Conservation (phyloP, 2,888 invertebrate genomes). For the Ormyrus thymus region DNA sequence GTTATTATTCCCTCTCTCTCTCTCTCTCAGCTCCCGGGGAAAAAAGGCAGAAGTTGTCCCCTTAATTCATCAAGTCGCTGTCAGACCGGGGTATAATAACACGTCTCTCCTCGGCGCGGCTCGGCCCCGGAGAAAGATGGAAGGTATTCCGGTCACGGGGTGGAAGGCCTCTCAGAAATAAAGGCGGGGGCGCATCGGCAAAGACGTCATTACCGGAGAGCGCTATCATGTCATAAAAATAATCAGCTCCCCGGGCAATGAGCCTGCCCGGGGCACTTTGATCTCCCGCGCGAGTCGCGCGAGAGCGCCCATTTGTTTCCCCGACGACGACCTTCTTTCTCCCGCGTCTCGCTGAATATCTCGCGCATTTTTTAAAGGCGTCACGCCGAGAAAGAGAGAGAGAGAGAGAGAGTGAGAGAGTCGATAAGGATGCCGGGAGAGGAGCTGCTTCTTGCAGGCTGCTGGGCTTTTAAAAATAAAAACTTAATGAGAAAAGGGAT, state of each 20-base stretch:
- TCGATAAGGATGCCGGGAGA: slow-evolving; percentile 36
- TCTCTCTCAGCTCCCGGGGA: background rate
- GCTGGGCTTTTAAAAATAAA: slow-evolving; percentile 70
- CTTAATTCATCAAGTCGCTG: slow-evolving; percentile 60
- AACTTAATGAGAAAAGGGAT: slow-evolving; percentile 74
- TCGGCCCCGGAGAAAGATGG: background rate
- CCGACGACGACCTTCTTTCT: slow-evolving; percentile 45
- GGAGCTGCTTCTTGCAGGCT: slow-evolving; percentile 61
- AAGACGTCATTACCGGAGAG: slow-evolving; percentile 60
- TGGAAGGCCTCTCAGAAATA: slow-evolving; percentile 47
- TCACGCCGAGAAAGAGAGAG: slow-evolving; percentile 2
- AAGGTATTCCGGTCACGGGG: slow-evolving; percentile 73
- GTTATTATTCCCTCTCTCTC: slow-evolving; percentile 28
- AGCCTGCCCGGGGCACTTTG: slow-evolving; percentile 70
- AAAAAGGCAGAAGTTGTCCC: slow-evolving; percentile 25
- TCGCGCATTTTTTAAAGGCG: slow-evolving; percentile 16
- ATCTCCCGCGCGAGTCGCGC: slow-evolving; percentile 62
- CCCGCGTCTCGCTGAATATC: slow-evolving; percentile 46
- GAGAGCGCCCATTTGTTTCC: slow-evolving; percentile 68
- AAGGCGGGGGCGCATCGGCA: slow-evolving; percentile 54
- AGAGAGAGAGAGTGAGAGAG: slow-evolving; percentile 5
- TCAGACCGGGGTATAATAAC: slow-evolving; percentile 58
- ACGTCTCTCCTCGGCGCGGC: slow-evolving; percentile 14
- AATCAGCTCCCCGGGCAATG: slow-evolving; percentile 72
- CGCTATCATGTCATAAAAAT: slow-evolving; percentile 74